These are phyloP conservation scores for Trileptium ribeirensis DNA, from an alignment of 2,888 invertebrate genomes.

Conservation along the genomic window DNA sequence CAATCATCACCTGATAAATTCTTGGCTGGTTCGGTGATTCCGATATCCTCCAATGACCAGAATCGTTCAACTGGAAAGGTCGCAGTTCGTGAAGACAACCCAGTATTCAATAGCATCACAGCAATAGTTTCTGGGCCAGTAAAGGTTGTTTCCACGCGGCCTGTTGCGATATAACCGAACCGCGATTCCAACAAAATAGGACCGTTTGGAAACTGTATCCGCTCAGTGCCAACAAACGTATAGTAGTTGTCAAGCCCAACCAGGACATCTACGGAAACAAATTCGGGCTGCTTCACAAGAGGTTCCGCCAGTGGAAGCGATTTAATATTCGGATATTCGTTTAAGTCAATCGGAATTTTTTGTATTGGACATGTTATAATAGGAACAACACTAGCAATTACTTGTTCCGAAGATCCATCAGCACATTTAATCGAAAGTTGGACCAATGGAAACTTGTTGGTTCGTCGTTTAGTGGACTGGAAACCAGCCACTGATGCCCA, in stretches of 20 bases:
- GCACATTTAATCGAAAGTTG: not conserved
- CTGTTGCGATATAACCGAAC: not conserved
- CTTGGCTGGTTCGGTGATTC: not conserved
- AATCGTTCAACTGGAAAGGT: not conserved
- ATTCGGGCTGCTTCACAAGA: not conserved
- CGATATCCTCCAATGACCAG: constrained; percentile 10
- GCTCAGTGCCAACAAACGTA: not conserved
- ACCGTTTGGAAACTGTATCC: not conserved
- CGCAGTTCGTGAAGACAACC: not conserved
- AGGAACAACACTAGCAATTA: not conserved
- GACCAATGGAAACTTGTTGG: not conserved
- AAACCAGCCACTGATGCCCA: not conserved
- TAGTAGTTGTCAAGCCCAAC: constrained; percentile 14
- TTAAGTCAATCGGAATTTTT: not conserved
- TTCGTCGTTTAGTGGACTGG: not conserved
- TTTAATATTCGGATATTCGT: not conserved
- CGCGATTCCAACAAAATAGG: not conserved
- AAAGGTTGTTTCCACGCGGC: not conserved
- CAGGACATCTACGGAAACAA: not conserved
- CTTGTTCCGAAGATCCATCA: not conserved
- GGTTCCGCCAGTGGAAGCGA: not conserved
- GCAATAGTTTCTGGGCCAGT: not conserved
- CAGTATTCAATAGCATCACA: not conserved
- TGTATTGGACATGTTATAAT: not conserved
- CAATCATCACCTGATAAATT: not conserved